A percentile compares a stretch with the other conserved stretches of the same genome.
Conservation (phyloP, 2,113 vertebrate species). For the Arothron firmamentum region DNA sequence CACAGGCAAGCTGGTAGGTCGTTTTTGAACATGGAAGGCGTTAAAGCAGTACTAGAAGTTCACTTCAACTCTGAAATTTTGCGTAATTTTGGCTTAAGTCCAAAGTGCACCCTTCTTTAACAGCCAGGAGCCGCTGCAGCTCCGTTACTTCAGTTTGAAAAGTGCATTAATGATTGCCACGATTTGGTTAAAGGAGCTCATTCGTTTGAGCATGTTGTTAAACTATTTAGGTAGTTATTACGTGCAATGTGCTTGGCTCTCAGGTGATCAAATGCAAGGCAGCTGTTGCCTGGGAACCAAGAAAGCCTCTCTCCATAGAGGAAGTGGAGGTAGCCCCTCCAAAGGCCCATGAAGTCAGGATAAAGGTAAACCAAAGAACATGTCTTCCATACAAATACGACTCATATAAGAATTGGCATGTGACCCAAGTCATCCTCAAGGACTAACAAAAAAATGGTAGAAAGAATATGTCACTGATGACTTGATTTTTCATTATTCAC, state of each 20-base stretch:
- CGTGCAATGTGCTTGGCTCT: not conserved
- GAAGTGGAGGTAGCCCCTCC: constrained; percentile 82
- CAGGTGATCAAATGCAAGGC: constrained; percentile 84
- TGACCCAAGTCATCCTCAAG: no score
- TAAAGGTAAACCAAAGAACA: constrained; percentile 70
- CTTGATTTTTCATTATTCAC: no score
- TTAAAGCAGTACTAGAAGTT: not conserved
- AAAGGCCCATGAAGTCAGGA: constrained; percentile 76
- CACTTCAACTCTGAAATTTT: not conserved
- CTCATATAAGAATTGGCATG: no score
- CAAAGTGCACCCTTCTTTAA: constrained; percentile 1
- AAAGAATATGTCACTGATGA: no score
- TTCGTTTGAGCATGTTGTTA: not conserved
- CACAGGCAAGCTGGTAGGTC: not conserved
- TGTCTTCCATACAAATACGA: not conserved
- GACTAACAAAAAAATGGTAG: no score
- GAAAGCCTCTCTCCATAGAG: constrained; percentile 75
- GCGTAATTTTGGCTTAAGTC: not conserved
- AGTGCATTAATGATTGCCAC: not conserved
- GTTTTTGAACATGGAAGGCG: not conserved
- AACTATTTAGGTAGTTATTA: no score
- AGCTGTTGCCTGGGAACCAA: constrained; percentile 78
- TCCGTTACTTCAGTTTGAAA: not conserved
- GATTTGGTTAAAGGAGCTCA: not conserved
- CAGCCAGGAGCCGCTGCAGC: not conserved